Percentiles rank a stretch among this genome's conserved stretches.
Conservation (phyloP, 1,140 invertebrate genomes). For the Drosophila ohnishii region DNA sequence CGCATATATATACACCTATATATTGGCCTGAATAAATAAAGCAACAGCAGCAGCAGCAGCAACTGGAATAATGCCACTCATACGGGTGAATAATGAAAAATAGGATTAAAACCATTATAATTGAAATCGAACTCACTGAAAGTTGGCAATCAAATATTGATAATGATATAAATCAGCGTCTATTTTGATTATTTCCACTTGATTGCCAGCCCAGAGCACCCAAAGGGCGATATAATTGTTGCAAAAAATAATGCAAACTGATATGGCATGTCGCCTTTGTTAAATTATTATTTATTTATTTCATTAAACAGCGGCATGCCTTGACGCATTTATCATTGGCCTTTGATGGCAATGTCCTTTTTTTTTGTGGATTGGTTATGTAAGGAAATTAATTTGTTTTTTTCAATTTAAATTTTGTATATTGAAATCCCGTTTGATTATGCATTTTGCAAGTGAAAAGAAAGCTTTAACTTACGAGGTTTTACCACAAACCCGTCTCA, state of each 20-base stretch:
- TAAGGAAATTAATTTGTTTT: no score
- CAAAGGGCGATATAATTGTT: constrained; percentile 4
- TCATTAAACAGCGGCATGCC: constrained; percentile 10
- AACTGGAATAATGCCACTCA: constrained; percentile 54
- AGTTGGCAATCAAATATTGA: constrained; percentile 51
- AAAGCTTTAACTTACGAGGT: neutral
- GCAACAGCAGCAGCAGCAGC: constrained; percentile 11
- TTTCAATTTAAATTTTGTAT: neutral
- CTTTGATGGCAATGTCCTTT: neutral
- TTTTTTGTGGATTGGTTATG: no score
- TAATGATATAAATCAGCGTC: constrained; percentile 34
- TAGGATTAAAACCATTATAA: constrained; percentile 37
- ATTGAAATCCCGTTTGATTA: neutral
- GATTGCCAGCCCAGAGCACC: neutral
- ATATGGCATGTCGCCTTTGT: neutral
- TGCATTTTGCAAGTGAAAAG: neutral
- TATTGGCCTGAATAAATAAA: constrained; percentile 40
- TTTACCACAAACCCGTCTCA: constrained; percentile 9
- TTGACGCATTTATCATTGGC: constrained; percentile 2
- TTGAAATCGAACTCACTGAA: constrained; percentile 35
- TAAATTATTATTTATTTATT: constrained; percentile 28
- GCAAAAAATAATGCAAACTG: neutral
- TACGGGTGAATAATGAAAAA: constrained; percentile 68
- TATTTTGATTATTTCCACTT: constrained; percentile 37
- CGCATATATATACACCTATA: constrained; percentile 7